Evolutionary conservation across 1,140 invertebrate genomes (phyloP).

Genomic region (Littorina saxatilis): DNA sequence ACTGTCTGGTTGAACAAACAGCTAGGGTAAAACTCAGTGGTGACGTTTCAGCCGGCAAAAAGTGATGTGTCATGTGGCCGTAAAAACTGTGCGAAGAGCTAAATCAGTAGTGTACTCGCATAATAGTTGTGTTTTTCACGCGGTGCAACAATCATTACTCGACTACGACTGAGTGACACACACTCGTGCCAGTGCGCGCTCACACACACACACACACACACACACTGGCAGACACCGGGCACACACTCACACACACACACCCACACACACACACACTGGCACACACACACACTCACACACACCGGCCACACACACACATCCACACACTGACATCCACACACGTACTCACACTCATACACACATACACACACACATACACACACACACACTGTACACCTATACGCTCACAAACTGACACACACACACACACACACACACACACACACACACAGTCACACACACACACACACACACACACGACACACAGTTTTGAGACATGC

Average conservation of each 20-base stretch:
- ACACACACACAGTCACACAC: constrained; percentile 6
- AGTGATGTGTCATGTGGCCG: neutral
- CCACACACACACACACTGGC: neutral
- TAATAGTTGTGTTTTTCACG: no score
- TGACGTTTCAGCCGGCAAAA: neutral
- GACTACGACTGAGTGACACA: neutral
- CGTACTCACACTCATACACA: neutral
- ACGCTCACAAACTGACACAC: neutral
- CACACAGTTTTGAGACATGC: no score
- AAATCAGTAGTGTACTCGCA: no score
- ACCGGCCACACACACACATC: neutral
- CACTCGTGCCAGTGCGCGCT: neutral
- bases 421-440: constrained; percentile 15
- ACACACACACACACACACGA: neutral
- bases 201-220: neutral
- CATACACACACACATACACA: neutral
- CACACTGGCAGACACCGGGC: neutral
- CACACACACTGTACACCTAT: neutral
- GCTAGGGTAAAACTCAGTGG: neutral
- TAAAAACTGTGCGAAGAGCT: neutral
- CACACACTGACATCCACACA: neutral
- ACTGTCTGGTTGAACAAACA: neutral
- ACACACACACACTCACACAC: neutral
- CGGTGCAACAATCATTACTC: neutral
- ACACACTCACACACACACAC: constrained; percentile 11